Evolutionary conservation across 2,888 invertebrate species (phyloP).

Genomic region (Drosophila melanosoma): DNA sequence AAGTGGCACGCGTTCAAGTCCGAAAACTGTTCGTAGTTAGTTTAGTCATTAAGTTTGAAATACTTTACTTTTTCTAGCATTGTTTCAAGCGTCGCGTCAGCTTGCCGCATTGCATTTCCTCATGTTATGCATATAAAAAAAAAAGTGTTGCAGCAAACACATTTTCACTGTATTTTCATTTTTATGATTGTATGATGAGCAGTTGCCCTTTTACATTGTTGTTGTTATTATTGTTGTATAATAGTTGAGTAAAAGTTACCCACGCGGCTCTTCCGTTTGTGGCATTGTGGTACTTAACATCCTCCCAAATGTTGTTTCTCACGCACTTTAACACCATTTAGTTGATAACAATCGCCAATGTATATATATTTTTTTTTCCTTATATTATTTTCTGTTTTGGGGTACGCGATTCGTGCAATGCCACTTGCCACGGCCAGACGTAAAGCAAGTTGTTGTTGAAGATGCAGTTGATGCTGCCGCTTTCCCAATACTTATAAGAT

Average conservation of each 20-base stretch:
- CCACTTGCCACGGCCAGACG: constrained; percentile 53
- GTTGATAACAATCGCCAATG: constrained; percentile 76
- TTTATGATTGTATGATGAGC: constrained; percentile 34
- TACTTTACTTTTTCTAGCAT: constrained; percentile 29
- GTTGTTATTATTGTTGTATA: constrained; percentile 56
- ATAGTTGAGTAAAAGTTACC: constrained; percentile 71
- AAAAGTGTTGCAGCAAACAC: constrained; percentile 36
- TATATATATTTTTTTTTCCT: constrained; percentile 11
- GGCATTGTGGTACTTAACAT: constrained; percentile 25
- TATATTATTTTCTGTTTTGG: constrained; percentile 18
- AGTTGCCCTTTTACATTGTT: constrained; percentile 44
- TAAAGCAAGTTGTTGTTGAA: constrained; percentile 54
- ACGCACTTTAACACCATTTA: constrained; percentile 81
- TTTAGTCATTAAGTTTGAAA: constrained; percentile 32
- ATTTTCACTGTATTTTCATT: constrained; percentile 18
- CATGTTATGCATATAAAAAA: constrained; percentile 46
- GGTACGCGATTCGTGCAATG: constrained; percentile 60
- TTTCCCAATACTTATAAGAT: constrained; percentile 66
- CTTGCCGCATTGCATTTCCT: constrained; percentile 52
- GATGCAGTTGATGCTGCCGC: constrained; percentile 63
- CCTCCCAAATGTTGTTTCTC: constrained; percentile 64
- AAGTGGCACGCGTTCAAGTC: constrained; percentile 68
- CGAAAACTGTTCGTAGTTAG: constrained; percentile 40
- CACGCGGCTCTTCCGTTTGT: constrained; percentile 49
- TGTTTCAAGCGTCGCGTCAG: constrained; percentile 34